phyloP scores from a whole-genome alignment of 53 echinoderm and acorn worm genomes.

The Echinometra lucunter region DNA sequence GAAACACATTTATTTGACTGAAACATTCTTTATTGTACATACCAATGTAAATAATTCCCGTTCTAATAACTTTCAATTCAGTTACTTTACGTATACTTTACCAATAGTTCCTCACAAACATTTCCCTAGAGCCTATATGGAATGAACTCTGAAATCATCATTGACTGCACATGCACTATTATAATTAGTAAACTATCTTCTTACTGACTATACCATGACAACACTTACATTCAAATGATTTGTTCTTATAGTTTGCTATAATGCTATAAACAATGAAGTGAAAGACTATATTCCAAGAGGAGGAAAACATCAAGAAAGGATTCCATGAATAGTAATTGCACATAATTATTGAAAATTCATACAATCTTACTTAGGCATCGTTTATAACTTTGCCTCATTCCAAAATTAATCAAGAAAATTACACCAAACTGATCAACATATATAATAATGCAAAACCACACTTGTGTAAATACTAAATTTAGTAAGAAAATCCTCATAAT shows the following conservation, averaged over 20 bases:
- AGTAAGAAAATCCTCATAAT: too few relatives aligned
- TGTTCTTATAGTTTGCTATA: neutral
- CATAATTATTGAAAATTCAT: conserved; percentile 1
- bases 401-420: neutral
- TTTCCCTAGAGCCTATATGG: neutral
- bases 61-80: neutral
- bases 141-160: neutral
- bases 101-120: neutral
- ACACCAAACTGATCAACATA: neutral
- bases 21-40: neutral
- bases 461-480: neutral
- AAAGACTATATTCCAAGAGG: neutral
- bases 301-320: neutral
- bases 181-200: neutral
- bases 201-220: neutral
- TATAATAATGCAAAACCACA: neutral
- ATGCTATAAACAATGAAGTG: neutral
- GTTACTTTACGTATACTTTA: neutral
- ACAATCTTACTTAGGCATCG: neutral
- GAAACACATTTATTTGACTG: neutral
- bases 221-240: neutral
- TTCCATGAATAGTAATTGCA: neutral
- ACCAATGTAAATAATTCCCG: neutral
- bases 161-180: neutral
- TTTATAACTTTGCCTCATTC: neutral